Evolutionary conservation across 2,113 vertebrate species (phyloP).

Genomic region (Oenanthe melanoleuca): DNA sequence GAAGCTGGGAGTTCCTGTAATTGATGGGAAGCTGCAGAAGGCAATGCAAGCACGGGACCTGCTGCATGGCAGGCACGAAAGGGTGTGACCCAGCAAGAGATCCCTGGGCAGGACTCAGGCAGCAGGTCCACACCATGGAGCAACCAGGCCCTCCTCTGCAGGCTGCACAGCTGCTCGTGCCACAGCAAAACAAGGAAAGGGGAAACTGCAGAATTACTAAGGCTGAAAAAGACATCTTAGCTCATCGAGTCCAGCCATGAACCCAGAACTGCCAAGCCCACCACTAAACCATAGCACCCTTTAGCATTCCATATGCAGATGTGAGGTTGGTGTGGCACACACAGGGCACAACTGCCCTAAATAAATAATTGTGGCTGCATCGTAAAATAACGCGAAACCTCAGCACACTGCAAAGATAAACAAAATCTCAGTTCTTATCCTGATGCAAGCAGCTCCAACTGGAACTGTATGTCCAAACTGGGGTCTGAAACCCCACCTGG

Average conservation of each 20-base stretch:
- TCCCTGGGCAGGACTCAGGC: not conserved
- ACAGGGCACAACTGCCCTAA: not conserved
- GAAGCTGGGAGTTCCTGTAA: not conserved
- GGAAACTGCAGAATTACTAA: not conserved
- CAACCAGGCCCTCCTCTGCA: not conserved
- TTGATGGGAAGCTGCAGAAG: not conserved
- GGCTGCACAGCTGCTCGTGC: not conserved
- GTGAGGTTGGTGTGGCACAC: accelerated
- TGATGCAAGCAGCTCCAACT: not conserved
- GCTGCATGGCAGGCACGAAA: accelerated
- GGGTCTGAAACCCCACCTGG: accelerated
- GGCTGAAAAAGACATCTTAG: not conserved
- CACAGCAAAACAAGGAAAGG: not conserved
- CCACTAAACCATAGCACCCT: not conserved
- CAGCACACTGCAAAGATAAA: not conserved
- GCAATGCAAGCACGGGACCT: accelerated
- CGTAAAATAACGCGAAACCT: accelerated
- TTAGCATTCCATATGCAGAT: not conserved
- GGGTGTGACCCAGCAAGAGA: not conserved
- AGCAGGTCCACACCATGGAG: not conserved
- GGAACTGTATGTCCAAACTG: accelerated
- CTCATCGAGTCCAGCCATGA: not conserved
- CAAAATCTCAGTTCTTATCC: not conserved
- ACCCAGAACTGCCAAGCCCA: not conserved
- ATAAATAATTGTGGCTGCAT: not conserved